Percentiles rank a stretch among this genome's conserved stretches.
These are phyloP conservation scores for Lepidothrix coronata DNA, from an alignment of 2,113 vertebrate species.

Conservation along the genomic window DNA sequence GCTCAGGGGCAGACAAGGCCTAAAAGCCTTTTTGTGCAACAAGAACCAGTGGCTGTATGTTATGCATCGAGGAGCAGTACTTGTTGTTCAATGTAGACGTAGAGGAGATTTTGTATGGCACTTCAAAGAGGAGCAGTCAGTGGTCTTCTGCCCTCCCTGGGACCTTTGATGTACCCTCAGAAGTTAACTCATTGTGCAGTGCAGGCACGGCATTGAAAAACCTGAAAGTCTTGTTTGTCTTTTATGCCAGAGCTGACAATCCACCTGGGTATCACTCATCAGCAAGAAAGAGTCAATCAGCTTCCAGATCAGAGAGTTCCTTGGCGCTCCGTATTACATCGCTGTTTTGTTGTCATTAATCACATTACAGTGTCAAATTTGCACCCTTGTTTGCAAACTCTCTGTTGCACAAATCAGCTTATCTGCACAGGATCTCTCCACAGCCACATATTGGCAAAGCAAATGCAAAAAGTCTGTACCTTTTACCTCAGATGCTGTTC, in stretches of 20 bases:
- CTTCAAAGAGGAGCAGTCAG: accelerated
- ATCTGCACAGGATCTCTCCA: neutral
- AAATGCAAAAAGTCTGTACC: neutral
- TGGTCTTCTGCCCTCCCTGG: neutral
- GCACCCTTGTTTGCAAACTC: neutral
- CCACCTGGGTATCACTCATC: neutral
- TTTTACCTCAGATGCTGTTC: neutral
- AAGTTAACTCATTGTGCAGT: neutral
- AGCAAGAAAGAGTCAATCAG: neutral
- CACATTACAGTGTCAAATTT: neutral
- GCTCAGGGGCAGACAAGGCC: neutral
- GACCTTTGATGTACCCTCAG: neutral
- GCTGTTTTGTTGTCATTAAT: neutral
- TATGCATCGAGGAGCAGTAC: neutral
- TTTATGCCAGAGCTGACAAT: neutral
- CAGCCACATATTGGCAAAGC: neutral
- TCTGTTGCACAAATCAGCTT: neutral
- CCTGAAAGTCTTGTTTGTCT: neutral
- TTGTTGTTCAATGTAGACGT: accelerated
- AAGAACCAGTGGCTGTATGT: neutral
- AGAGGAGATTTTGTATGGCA: accelerated
- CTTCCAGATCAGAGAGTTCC: neutral
- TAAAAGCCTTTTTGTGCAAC: neutral
- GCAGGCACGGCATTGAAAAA: neutral
- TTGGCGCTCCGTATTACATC: neutral